Conservation (phyloP, 1,140 invertebrate genomes). For the Pogonomyrmex californicus region DNA sequence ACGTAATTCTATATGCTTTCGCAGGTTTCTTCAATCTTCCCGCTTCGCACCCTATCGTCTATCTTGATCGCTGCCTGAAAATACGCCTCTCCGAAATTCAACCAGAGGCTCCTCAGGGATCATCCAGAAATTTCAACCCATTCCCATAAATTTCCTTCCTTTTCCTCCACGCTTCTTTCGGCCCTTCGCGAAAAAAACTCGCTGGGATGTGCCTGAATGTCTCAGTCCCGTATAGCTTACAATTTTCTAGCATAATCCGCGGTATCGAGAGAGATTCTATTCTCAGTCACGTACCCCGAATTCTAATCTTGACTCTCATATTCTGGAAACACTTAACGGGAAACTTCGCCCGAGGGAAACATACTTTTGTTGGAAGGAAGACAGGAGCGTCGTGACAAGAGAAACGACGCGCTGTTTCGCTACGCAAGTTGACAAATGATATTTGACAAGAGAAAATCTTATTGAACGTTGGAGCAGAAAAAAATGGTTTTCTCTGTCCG, state of each 20-base stretch:
- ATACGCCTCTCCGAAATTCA: background rate
- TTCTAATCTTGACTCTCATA: background rate
- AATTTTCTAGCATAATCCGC: conserved; percentile 10
- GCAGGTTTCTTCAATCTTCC: background rate
- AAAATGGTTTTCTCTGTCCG: background rate
- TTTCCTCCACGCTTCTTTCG: no score
- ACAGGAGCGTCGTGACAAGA: background rate
- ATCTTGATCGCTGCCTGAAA: background rate
- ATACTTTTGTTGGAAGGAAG: background rate
- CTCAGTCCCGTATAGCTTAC: background rate
- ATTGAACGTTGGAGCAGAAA: background rate
- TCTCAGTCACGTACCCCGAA: conserved; percentile 22
- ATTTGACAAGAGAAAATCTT: background rate
- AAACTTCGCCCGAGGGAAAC: background rate
- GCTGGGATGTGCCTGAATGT: background rate
- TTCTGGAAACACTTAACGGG: background rate
- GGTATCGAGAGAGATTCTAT: background rate
- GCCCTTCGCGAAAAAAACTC: background rate
- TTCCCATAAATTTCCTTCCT: conserved; percentile 2
- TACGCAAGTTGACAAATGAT: conserved; percentile 21
- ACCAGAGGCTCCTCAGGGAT: background rate
- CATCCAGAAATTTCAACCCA: background rate
- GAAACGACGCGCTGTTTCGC: background rate
- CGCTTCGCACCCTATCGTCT: background rate
- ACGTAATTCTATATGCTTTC: background rate